Evolutionary conservation across 2,113 vertebrate species (phyloP).

Genomic region (Desmodus rotundus): DNA sequence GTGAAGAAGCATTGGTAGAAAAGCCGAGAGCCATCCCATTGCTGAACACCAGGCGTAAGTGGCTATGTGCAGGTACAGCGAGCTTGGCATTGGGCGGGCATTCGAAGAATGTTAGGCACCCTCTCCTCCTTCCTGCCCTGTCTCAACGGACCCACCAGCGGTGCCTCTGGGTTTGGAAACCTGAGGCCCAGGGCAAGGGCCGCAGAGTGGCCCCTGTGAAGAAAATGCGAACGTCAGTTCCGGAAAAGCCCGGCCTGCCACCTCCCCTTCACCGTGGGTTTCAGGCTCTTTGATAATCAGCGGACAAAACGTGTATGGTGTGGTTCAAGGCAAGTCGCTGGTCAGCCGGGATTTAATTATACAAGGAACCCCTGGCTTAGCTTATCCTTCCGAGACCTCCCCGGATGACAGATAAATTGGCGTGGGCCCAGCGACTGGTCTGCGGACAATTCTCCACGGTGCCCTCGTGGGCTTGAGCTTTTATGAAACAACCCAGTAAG

Average conservation of each 20-base stretch:
- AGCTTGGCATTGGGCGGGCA: rapidly evolving
- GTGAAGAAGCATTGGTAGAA: neutral
- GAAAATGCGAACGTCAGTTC: neutral
- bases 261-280: neutral
- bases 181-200: no score
- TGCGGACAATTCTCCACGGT: rapidly evolving
- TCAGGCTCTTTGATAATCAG: neutral
- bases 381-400: neutral
- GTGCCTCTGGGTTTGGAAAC: neutral
- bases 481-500: neutral
- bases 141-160: rapidly evolving
- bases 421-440: no score
- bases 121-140: neutral
- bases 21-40: neutral
- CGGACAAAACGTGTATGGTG: neutral
- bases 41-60: rapidly evolving
- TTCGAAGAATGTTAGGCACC: rapidly evolving
- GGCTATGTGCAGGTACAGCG: rapidly evolving
- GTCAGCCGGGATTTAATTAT: neutral
- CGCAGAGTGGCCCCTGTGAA: rapidly evolving
- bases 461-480: neutral
- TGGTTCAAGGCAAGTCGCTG: neutral
- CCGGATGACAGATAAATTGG: neutral
- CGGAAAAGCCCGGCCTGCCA: neutral
- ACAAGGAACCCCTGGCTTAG: neutral